Base-by-base conservation (phyloP, 2,113 vertebrate genomes). In the Bombycilla garrulus region DNA sequence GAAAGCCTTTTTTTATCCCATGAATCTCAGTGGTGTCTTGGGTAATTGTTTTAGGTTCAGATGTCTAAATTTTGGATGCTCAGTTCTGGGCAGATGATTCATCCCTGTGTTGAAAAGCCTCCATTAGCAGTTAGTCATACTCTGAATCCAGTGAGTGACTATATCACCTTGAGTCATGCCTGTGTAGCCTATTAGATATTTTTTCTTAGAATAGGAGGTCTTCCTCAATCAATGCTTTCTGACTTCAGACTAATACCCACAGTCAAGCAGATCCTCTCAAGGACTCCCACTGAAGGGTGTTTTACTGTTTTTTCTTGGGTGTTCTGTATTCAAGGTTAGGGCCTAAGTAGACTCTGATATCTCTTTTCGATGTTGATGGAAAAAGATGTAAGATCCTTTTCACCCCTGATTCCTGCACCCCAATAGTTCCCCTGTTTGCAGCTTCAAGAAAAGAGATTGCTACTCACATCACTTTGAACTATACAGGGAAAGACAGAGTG, bases 91-190 rank as follows among this genome's bases (percentile, higher is more conserved):
- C 33, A 86, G 67, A 69, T 96, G 85, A 96, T 23, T 92, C 62
- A 93, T 17, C 1, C 8, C 23, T 31, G 28, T 42, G 81, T 80
- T 83, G 85, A 76, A 93, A 96, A 88, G 25, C 10, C 7, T 92
- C 28, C 79, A 82, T 92, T 77, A 92, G 24, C 45, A 80, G 50
- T 92, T 94, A 94, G 15, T 95, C 88, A 93, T 88, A 72, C 25
- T 36, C 31, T 36, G 45, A 93, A 92, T 81, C 35, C 44, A 70
- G 35, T 35, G 45, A 83, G 29, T 86, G 77, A 86, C 60, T 65
- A 9, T 51, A 86, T 60, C 40, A 57, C 26, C 58, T 93, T 86
- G 45, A 95, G 50, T 93, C 83, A 91, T 86, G 13, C 16, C 11
- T 72, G 15, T 22, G 15, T 64, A 82, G 19, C n/a, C 15, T 65